Evolutionary conservation across 2,797 vertebrate species (phyloP).

Genomic region (Karalla daura): DNA sequence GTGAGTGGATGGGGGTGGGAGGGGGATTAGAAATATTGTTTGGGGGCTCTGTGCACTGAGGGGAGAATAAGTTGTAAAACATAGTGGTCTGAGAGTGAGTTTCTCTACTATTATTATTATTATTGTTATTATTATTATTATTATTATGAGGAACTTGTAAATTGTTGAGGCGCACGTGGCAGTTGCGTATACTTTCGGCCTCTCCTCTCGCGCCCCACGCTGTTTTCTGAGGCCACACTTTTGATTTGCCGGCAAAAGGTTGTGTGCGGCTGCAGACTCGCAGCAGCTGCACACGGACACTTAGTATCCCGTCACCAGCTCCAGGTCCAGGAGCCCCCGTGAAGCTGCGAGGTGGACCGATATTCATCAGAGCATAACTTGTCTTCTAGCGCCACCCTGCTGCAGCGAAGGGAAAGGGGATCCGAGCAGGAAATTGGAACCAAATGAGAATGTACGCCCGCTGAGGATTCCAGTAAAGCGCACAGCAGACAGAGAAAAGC

Average conservation of each 20-base stretch:
- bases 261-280: not conserved
- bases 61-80: constrained; percentile 65
- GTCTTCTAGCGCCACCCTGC: constrained; percentile 74
- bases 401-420: constrained; percentile 1
- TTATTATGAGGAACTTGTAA: too few species aligned
- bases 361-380: constrained; percentile 39
- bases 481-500: constrained; percentile 25
- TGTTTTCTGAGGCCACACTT: too few species aligned
- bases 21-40: constrained; percentile 63
- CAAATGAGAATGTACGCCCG: constrained; percentile 40
- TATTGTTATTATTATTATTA: too few species aligned
- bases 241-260: not conserved
- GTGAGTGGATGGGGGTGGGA: not conserved
- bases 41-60: constrained; percentile 61
- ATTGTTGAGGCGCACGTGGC: too few species aligned
- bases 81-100: constrained; percentile 47
- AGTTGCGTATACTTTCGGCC: too few species aligned
- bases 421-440: constrained; percentile 44
- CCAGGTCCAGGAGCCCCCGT: not conserved
- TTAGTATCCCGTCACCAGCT: not conserved
- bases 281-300: constrained; percentile 5
- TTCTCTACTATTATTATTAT: too few species aligned
- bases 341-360: not conserved
- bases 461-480: constrained; percentile 15
- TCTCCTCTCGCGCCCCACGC: too few species aligned